Evolutionary conservation across 2,113 vertebrate species (phyloP).

Genomic region (Ptilonorhynchus violaceus): DNA sequence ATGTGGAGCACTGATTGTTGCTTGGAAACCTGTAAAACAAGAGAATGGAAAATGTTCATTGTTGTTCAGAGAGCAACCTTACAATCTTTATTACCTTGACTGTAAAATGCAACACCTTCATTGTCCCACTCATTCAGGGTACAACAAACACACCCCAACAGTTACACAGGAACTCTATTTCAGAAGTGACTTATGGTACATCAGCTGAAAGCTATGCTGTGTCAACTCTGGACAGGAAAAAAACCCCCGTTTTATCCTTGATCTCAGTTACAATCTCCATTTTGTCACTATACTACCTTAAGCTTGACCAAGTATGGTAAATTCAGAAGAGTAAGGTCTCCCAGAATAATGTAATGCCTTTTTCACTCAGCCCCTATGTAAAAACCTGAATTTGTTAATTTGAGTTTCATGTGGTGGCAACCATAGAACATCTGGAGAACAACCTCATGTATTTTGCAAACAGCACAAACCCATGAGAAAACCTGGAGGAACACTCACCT

Average conservation of each 20-base stretch:
- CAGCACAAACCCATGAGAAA: not conserved
- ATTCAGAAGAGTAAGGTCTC: not conserved
- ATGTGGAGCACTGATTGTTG: constrained; percentile 98
- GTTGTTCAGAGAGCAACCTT: not conserved
- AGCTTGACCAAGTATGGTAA: not conserved
- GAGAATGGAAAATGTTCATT: not conserved
- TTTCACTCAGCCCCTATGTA: not conserved
- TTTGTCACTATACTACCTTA: not conserved
- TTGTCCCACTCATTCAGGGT: not conserved
- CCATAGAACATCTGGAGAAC: not conserved
- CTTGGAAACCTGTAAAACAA: constrained; percentile 90
- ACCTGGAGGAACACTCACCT: not conserved
- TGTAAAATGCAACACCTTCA: not conserved
- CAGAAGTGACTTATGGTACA: not conserved
- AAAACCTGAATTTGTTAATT: not conserved
- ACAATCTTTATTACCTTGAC: not conserved
- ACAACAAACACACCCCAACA: not conserved
- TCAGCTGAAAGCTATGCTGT: not conserved
- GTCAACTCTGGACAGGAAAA: not conserved
- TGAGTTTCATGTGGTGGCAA: not conserved
- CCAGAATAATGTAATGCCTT: not conserved
- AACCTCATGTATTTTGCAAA: not conserved
- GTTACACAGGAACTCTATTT: not conserved
- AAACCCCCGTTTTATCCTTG: not conserved
- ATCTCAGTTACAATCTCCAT: not conserved